phyloP scores from a whole-genome alignment of 2,888 invertebrate species.

The Pardosa pseudoannulata region DNA sequence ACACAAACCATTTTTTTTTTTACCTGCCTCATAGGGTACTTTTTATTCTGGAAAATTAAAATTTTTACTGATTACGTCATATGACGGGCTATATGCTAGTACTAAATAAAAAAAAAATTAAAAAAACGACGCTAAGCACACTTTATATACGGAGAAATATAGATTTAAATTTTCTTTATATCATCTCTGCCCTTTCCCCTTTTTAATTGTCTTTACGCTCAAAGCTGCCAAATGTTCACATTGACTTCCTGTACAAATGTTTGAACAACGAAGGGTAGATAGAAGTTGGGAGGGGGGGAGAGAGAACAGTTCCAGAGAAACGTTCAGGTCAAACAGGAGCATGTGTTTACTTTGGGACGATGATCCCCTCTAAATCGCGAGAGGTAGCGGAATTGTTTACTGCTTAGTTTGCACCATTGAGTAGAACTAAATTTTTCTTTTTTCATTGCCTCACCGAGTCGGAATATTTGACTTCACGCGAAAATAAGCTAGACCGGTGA shows the following conservation, averaged over 20 bases:
- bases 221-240: constrained; percentile 7
- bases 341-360: constrained; percentile 38
- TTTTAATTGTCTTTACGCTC: neutral
- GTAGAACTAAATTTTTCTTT: neutral
- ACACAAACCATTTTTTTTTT: too few species aligned
- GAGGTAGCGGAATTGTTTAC: neutral
- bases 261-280: constrained; percentile 44
- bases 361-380: constrained; percentile 12
- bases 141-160: neutral
- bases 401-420: neutral
- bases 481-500: too few species aligned
- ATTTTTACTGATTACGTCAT: too few species aligned
- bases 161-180: neutral
- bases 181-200: neutral
- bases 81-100: too few species aligned
- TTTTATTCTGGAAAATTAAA: too few species aligned
- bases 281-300: constrained; percentile 12
- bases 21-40: too few species aligned
- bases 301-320: neutral
- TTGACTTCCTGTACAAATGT: constrained; percentile 50
- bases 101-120: too few species aligned
- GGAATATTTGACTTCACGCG: neutral
- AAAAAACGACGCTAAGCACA: too few species aligned
- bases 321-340: constrained; percentile 19
- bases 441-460: neutral